phyloP scores from a whole-genome alignment of 2,888 invertebrate species.

The Patella ulyssiponensis region DNA sequence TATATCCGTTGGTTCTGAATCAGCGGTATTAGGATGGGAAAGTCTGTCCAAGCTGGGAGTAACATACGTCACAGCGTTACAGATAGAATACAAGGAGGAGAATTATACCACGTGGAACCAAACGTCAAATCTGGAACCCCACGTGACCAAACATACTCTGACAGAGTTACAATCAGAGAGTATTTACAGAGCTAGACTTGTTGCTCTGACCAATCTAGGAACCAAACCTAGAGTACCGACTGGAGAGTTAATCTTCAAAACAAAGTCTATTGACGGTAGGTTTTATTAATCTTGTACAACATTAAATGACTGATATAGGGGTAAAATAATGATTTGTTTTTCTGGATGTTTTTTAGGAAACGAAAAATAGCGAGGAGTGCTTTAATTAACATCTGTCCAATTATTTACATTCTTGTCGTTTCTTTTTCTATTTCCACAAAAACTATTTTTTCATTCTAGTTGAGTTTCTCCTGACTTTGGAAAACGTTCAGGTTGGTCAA shows the following conservation, averaged over 20 bases:
- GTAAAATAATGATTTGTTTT: too few relatives aligned
- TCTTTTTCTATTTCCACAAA: too few relatives aligned
- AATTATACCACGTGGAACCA: constrained; percentile 26
- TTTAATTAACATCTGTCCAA: too few relatives aligned
- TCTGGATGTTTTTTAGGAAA: too few relatives aligned
- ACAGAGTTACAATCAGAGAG: constrained; percentile 19
- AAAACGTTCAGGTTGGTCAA: constrained; percentile 16
- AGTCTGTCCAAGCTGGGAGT: constrained; percentile 12
- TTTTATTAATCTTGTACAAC: neutral
- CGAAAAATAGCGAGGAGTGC: too few relatives aligned
- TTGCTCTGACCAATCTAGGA: constrained; percentile 22
- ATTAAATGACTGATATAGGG: too few relatives aligned
- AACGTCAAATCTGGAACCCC: constrained; percentile 20
- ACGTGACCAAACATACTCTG: constrained; percentile 25
- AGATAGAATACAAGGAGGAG: constrained; percentile 25
- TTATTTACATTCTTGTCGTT: too few relatives aligned
- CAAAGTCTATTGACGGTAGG: constrained; percentile 18
- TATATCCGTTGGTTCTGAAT: constrained; percentile 17
- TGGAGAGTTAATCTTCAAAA: constrained; percentile 15
- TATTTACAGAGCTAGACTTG: constrained; percentile 28
- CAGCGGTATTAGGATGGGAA: constrained; percentile 30
- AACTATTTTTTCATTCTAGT: neutral
- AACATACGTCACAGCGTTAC: constrained; percentile 31
- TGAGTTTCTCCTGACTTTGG: constrained; percentile 1
- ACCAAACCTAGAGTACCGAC: constrained; percentile 15